Conservation (phyloP, 2,797 vertebrate species). For the Melanotaenia nigrans region DNA sequence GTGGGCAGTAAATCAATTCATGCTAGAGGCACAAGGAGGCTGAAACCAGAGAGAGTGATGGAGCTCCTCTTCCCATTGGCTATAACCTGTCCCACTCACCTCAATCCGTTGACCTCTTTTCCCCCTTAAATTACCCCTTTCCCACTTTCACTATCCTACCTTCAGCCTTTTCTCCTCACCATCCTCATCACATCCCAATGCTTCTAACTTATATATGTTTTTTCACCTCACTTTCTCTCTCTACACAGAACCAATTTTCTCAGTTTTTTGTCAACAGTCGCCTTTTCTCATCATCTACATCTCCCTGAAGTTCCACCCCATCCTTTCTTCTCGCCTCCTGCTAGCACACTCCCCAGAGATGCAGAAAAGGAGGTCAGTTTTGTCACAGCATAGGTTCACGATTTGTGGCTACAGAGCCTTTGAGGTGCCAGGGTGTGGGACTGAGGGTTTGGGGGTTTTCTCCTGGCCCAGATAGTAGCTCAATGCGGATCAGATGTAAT, state of each 20-base stretch:
- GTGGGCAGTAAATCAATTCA: slow-evolving; percentile 63
- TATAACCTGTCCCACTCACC: slow-evolving; percentile 39
- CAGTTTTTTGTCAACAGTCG: slow-evolving; percentile 34
- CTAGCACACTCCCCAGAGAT: slow-evolving; percentile 59
- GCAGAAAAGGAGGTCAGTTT: slow-evolving; percentile 74
- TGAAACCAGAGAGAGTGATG: slow-evolving; percentile 41
- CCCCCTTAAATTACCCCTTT: slow-evolving; percentile 16
- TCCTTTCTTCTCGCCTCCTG: slow-evolving; percentile 47
- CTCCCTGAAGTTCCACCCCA: slow-evolving; percentile 29
- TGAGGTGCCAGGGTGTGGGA: slow-evolving; percentile 48
- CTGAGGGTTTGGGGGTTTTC: slow-evolving; percentile 62
- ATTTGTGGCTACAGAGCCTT: slow-evolving; percentile 46
- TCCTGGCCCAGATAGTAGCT: slow-evolving; percentile 22
- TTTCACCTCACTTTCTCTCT: slow-evolving; percentile 34
- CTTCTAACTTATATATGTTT: background rate
- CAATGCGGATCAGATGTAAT: no score
- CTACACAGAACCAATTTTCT: slow-evolving; percentile 51
- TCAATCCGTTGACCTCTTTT: slow-evolving; percentile 15
- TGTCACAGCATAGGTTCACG: slow-evolving; percentile 68
- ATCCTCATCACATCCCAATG: slow-evolving; percentile 1
- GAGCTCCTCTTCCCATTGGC: slow-evolving; percentile 9
- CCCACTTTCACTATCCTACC: background rate
- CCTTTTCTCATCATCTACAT: slow-evolving; percentile 35
- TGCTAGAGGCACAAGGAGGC: slow-evolving; percentile 41
- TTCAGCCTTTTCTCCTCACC: slow-evolving; percentile 7